These are phyloP conservation scores for Indicator maculatus DNA, from an alignment of 2,113 vertebrate genomes.

Conservation along the genomic window DNA sequence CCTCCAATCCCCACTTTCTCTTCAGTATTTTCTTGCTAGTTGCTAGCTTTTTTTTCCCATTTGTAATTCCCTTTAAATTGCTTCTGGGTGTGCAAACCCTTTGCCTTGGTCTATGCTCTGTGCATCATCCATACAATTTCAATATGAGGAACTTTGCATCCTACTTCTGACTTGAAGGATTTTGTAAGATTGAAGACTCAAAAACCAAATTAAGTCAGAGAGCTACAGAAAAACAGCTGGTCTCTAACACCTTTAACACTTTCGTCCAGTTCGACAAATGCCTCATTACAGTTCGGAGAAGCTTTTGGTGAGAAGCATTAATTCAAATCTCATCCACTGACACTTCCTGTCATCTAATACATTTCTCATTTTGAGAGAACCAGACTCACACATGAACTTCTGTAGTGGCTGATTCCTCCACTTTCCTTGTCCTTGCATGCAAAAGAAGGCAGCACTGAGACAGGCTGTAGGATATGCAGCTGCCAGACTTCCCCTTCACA, in stretches of 20 bases:
- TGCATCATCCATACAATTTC: background rate
- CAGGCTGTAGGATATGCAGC: background rate
- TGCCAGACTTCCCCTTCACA: slow-evolving; percentile 8
- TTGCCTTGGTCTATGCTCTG: background rate
- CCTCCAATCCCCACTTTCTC: background rate
- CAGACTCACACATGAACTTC: background rate
- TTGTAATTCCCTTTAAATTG: background rate
- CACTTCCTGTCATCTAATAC: accelerated
- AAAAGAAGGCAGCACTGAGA: background rate
- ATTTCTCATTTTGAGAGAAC: background rate
- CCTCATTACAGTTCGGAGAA: background rate
- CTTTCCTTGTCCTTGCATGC: background rate
- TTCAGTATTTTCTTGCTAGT: background rate
- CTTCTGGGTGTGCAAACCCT: background rate
- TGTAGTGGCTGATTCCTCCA: background rate
- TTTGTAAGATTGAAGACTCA: background rate
- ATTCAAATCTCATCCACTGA: background rate
- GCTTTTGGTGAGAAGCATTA: background rate
- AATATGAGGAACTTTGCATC: background rate
- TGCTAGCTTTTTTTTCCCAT: background rate
- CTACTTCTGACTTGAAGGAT: background rate
- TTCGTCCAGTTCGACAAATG: too few relatives aligned
- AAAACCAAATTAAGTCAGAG: background rate
- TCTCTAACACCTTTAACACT: slow-evolving; percentile 20
- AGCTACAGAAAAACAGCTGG: background rate